Percentiles rank a stretch among this genome's conserved stretches.
Evolutionary conservation across 1,140 invertebrate species (phyloP).

Genomic region (Zaprionus kolodkinae): DNA sequence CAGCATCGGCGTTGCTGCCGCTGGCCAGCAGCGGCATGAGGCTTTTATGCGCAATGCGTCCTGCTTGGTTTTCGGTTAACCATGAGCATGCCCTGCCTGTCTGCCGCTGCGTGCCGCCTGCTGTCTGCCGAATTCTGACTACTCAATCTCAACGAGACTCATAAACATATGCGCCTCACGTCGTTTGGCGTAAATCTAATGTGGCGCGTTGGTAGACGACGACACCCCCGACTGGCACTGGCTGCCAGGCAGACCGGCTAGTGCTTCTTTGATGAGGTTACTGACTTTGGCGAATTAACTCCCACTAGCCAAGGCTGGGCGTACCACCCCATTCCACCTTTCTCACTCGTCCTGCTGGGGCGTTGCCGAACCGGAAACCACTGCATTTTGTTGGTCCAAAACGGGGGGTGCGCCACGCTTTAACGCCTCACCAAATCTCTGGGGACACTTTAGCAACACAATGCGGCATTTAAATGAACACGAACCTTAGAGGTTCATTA

Average conservation of each 20-base stretch:
- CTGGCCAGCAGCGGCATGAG: conserved; percentile 32
- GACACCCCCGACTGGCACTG: conserved; percentile 12
- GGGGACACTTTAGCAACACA: conserved; percentile 77
- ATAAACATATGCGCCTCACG: conserved; percentile 84
- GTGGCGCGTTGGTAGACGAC: conserved; percentile 59
- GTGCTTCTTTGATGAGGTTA: conserved; percentile 81
- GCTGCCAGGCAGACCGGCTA: conserved; percentile 48
- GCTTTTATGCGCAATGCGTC: conserved; percentile 82
- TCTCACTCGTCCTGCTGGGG: conserved; percentile 31
- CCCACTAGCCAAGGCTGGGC: conserved; percentile 46
- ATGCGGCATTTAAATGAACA: conserved; percentile 80
- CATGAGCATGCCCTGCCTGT: conserved; percentile 69
- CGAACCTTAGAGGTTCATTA: conserved; percentile 61
- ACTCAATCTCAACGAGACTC: conserved; percentile 80
- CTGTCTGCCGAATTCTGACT: conserved; percentile 39
- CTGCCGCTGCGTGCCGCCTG: conserved; percentile 26
- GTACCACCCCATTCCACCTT: neutral
- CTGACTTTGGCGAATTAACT: conserved; percentile 83
- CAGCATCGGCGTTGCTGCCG: conserved; percentile 14
- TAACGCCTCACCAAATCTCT: conserved; percentile 78
- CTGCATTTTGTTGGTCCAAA: conserved; percentile 78
- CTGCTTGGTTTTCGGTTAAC: conserved; percentile 81
- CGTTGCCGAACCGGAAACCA: conserved; percentile 78
- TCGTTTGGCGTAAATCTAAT: conserved; percentile 83
- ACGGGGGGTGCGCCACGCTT: conserved; percentile 71